Conservation (phyloP, 2,888 invertebrate genomes). For the Podabrus alpinus region DNA sequence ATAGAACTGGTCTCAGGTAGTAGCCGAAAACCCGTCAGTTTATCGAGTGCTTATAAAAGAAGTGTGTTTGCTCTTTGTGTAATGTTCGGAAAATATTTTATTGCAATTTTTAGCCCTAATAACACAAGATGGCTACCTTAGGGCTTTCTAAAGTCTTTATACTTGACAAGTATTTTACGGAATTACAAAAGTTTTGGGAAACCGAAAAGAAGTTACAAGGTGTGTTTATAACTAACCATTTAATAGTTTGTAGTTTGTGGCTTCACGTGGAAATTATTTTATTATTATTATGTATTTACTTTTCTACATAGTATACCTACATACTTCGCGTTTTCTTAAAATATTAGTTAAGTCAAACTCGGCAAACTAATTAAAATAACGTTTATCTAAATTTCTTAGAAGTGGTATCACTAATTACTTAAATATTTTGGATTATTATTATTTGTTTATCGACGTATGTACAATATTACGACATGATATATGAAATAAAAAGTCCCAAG, state of each 20-base stretch:
- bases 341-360: neutral
- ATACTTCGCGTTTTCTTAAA: neutral
- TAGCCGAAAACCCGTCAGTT: constrained; percentile 33
- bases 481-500: too few relatives aligned
- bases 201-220: constrained; percentile 95
- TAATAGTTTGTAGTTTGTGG: neutral
- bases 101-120: constrained; percentile 33
- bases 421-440: neutral
- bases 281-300: neutral
- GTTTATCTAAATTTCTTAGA: neutral
- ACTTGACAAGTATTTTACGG: constrained; percentile 96
- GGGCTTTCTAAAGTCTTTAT: constrained; percentile 97
- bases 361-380: neutral
- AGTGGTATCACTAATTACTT: neutral
- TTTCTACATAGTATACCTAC: too few relatives aligned
- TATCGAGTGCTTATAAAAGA: constrained; percentile 31
- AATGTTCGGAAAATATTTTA: constrained; percentile 50
- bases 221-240: constrained; percentile 58
- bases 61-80: constrained; percentile 38
- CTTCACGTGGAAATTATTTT: neutral
- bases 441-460: too few relatives aligned
- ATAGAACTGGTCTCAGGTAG: constrained; percentile 48
- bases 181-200: constrained; percentile 95
- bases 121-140: constrained; percentile 82
- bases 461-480: too few relatives aligned